These are phyloP conservation scores for Pteronura brasiliensis DNA, from an alignment of 2,113 vertebrate genomes.

Conservation along the genomic window DNA sequence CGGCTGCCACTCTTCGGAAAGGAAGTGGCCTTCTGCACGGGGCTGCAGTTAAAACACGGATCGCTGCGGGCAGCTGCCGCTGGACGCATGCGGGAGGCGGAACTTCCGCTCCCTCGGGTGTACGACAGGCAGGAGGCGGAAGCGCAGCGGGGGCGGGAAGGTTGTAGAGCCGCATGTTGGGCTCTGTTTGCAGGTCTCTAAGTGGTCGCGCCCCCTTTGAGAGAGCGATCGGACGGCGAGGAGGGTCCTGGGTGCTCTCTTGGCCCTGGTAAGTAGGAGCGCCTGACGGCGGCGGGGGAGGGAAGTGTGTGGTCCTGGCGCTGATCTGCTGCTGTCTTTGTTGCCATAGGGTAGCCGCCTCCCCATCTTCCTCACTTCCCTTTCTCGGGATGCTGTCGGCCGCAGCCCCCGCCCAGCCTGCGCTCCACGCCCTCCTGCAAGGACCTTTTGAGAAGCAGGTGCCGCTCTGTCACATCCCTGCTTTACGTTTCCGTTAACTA, in stretches of 20 bases:
- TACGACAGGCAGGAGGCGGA: constrained; percentile 46
- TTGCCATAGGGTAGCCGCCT: background rate
- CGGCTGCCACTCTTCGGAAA: constrained; percentile 31
- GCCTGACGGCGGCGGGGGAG: background rate
- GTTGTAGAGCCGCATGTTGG: background rate
- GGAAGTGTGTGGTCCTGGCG: background rate
- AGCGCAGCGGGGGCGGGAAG: constrained; percentile 46
- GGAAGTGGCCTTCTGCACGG: background rate
- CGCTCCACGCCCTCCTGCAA: fast-evolving
- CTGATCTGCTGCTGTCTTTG: background rate
- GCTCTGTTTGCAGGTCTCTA: background rate
- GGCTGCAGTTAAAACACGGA: background rate
- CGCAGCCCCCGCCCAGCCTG: background rate
- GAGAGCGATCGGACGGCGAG: background rate
- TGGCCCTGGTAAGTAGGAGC: background rate
- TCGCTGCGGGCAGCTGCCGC: background rate
- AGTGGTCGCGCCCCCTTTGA: background rate
- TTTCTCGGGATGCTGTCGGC: background rate
- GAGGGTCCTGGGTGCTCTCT: background rate
- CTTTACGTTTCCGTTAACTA: background rate
- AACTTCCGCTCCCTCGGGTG: constrained; percentile 19
- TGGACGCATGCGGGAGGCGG: background rate
- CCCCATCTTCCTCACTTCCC: background rate
- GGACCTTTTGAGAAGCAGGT: background rate
- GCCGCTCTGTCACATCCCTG: background rate